Percentiles rank a stretch among this genome's conserved stretches.
Conservation (phyloP, 1,140 invertebrate genomes). For the Sipha flava region DNA sequence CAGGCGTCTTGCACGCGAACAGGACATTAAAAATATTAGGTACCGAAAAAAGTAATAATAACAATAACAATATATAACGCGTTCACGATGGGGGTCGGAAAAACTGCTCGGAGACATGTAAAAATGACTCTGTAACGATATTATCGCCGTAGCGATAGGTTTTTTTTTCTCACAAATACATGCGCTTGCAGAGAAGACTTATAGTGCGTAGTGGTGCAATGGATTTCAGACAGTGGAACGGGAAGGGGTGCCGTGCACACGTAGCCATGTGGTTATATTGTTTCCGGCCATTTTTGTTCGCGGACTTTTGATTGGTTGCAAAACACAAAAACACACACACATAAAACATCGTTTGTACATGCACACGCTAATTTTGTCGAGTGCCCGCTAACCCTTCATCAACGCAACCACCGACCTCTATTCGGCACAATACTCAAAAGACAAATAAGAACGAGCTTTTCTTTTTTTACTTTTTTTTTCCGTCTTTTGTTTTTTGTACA, state of each 20-base stretch:
- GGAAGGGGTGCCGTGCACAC: neutral
- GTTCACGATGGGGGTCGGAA: neutral
- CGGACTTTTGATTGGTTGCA: neutral
- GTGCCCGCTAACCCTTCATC: neutral
- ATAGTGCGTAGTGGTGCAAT: neutral
- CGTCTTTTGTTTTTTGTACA: too few relatives aligned
- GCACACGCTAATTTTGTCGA: neutral
- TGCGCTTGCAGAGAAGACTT: neutral
- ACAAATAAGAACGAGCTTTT: neutral
- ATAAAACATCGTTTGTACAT: neutral
- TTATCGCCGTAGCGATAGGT: neutral
- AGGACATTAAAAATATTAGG: constrained; percentile 16
- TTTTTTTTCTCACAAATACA: neutral
- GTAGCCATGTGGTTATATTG: neutral
- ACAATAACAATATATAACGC: neutral
- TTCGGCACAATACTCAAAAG: neutral
- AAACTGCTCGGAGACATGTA: constrained; percentile 4
- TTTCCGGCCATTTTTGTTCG: constrained; percentile 22
- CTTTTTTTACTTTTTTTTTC: neutral
- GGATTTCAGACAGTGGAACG: neutral
- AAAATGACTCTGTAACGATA: constrained; percentile 4
- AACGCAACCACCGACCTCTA: neutral
- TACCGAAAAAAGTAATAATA: neutral
- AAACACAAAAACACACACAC: neutral
- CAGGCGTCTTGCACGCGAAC: constrained; percentile 23